Evolutionary conservation across 1,140 invertebrate species (phyloP).

Genomic region (Plectrocnemia conspersa): DNA sequence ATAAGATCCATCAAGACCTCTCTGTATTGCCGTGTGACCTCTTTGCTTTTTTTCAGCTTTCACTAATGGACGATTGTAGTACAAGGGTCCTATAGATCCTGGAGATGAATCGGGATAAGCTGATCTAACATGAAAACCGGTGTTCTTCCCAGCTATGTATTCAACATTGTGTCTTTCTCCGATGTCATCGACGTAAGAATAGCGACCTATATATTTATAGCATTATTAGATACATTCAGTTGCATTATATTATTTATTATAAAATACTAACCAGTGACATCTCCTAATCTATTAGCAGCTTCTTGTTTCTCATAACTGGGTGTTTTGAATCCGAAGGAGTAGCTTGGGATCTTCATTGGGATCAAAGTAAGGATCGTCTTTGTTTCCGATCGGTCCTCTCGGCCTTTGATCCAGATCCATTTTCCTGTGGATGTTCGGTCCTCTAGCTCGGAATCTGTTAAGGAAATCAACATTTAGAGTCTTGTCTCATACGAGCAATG

Average conservation of each 20-base stretch:
- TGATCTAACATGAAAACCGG: conserved; percentile 67
- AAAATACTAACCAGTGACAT: conserved; percentile 50
- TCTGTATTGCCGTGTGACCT: conserved; percentile 58
- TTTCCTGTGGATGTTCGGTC: conserved; percentile 63
- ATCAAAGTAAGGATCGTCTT: conserved; percentile 63
- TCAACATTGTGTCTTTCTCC: conserved; percentile 67
- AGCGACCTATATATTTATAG: conserved; percentile 49
- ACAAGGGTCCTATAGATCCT: conserved; percentile 51
- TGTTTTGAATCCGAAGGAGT: conserved; percentile 61
- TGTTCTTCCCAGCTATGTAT: conserved; percentile 65
- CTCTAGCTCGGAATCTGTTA: conserved; percentile 59
- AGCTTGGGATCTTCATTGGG: conserved; percentile 68
- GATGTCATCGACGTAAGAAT: conserved; percentile 65
- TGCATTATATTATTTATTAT: conserved; percentile 13
- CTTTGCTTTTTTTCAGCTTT: conserved; percentile 51
- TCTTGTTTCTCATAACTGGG: conserved; percentile 61
- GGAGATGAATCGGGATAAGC: conserved; percentile 60
- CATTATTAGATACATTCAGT: neutral
- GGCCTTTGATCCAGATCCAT: conserved; percentile 63
- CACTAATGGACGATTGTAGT: conserved; percentile 51
- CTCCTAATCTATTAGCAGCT: conserved; percentile 55
- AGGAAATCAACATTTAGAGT: neutral
- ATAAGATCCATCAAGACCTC: conserved; percentile 59
- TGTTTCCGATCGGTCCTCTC: conserved; percentile 56
- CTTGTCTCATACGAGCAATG: neutral